Evolutionary conservation across 2,797 vertebrate species (phyloP), one percentile per base, ranked within the genome.

Genomic region (Tangara arthus): DNA sequence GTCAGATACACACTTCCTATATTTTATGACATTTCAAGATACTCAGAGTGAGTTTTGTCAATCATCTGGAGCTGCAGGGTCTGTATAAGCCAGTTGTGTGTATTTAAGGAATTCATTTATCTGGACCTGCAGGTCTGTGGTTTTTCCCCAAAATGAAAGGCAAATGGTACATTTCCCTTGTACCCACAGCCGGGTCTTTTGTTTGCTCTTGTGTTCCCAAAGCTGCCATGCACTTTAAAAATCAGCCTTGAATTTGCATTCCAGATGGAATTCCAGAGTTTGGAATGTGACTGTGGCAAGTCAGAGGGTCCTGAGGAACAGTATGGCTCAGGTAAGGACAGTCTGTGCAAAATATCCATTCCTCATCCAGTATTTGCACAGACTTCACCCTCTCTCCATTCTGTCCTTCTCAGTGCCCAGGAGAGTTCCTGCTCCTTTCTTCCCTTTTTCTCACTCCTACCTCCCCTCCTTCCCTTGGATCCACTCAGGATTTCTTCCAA

Each of bases 101-200:
- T 20, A 9, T 86, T 78, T 55, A 55, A 75, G 65, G 35, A 37
- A 87, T 64, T 64, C 17, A 15, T 44, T 23, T 84, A 26, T 46
- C 41, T 70, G 47, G 81, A 79, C 56, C 12, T 0, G 0, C 18
- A 32, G 46, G 28, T n/a, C 34, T 66, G 32, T 0, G 0, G 11
- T 87, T 90, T 56, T 76, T 6, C 7, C 27, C 37, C 4, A 5
- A 30, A 52, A 70, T 0, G 12, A 44, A 77, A 71, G 26, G 55
- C 3, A 4, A 55, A 84, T 59, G 17, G 32, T 82, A 20, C 4
- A 2, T 64, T 89, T 71, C 37, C 21, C 5, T 49, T 35, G 16
- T 28, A 69, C 50, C 35, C 57, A 15, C 24, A 77, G 50, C 13
- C 1, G 2, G 35, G 47, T 24, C 23, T 50, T 76, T 37, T 79